Evolutionary conservation across 2,113 vertebrate species (phyloP).

Genomic region (Henicopernis longicauda): DNA sequence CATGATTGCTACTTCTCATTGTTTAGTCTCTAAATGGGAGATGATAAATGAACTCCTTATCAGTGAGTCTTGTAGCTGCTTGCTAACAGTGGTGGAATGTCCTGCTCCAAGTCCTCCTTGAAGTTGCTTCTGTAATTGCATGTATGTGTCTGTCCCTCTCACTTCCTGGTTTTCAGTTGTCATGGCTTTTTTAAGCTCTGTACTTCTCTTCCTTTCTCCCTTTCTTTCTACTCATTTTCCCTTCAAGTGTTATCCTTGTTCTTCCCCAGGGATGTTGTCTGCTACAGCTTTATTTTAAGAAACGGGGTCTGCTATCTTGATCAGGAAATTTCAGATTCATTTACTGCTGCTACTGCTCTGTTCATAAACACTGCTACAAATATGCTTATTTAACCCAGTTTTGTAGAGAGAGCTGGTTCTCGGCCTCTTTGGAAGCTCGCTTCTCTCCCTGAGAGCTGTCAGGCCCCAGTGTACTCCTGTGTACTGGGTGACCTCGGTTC

Average conservation of each 20-base stretch:
- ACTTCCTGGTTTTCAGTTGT: neutral
- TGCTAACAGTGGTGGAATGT: neutral
- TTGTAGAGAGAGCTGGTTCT: neutral
- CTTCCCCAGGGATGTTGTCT: neutral
- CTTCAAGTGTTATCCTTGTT: neutral
- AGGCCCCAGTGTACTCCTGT: neutral
- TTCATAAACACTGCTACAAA: neutral
- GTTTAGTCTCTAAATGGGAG: neutral
- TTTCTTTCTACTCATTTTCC: neutral
- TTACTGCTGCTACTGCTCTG: neutral
- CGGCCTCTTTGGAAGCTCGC: neutral
- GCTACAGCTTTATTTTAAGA: neutral
- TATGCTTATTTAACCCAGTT: neutral
- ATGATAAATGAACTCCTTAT: neutral
- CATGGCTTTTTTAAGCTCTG: neutral
- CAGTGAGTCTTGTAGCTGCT: neutral
- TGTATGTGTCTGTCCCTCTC: neutral
- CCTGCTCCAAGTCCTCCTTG: neutral
- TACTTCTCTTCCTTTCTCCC: neutral
- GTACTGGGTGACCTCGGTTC: neutral
- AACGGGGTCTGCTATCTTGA: neutral
- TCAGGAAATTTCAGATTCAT: neutral
- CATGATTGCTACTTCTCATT: neutral
- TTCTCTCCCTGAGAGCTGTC: fast-evolving
- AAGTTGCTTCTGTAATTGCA: neutral